Base-by-base conservation (phyloP, 2,797 vertebrate genomes). In the Monodelphis domestica region DNA sequence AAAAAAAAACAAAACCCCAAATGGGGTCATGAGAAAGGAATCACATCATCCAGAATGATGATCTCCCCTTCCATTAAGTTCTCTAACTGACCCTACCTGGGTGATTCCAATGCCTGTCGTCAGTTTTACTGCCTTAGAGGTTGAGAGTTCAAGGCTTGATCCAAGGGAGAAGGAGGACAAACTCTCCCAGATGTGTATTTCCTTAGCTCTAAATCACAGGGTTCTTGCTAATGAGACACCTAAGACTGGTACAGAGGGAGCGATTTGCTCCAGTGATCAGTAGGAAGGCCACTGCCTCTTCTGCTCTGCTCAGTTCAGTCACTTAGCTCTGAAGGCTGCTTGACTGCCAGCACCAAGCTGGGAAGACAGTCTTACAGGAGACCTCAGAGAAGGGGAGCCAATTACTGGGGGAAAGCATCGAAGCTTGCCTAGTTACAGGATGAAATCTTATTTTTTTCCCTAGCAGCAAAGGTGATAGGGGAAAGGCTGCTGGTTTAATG, bases 401-500 rank as follows among this genome's bases (percentile, higher is more conserved):
- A 97, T 97, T 95, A 95, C 91, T 0, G 2, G n/a, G 87, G 53
- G 53, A 28, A 90, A 92, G 53, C 91, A 89, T 45, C 89, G 89
- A 21, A 92, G 55, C 91, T 92, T 87, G 95, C 95, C 91, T 96
- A 94, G 91, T 91, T 55, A 91, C 53, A 53, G 63, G 12, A 59
- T 17, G 54, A n/a, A 38, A 89, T 96, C 90, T 94, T 92, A 87
- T 52, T 95, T 92, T 92, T 91, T 88, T 96, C 92, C 88, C 94
- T 14, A 88, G 94, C 94, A 54, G 93, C 52, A 59, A 26, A 45
- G 51, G 45, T 38, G 21, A 45, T 9, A 45, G 90, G 94, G 95
- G 33, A 90, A 50, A 84, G 88, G 53, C 91, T 17, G 50, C 87
- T 94, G 53, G 45, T 92, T 94, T 96, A 97, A 97, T 97, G 93